phyloP scores from a whole-genome alignment of 1,140 invertebrate species.

The Daktulosphaira vitifoliae region DNA sequence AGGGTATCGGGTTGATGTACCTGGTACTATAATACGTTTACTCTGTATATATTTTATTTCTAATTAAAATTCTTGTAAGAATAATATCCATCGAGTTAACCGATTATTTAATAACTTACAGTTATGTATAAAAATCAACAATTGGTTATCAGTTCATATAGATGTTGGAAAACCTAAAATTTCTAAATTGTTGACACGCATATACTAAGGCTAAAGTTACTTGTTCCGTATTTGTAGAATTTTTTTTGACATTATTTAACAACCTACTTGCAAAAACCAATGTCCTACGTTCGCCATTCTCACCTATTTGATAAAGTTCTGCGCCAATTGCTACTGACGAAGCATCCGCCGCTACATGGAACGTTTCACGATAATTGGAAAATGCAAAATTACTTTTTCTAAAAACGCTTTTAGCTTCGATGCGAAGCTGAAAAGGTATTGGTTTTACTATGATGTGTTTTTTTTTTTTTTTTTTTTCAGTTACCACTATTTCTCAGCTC shows the following conservation, averaged over 20 bases:
- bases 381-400: constrained; percentile 28
- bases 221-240: not conserved
- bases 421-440: too few relatives aligned
- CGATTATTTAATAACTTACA: not conserved
- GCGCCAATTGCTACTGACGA: not conserved
- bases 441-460: too few relatives aligned
- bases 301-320: not conserved
- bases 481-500: too few relatives aligned
- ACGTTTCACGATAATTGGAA: constrained; percentile 19
- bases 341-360: not conserved
- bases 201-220: not conserved
- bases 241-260: not conserved
- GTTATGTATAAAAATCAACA: not conserved
- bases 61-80: too few relatives aligned
- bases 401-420: not conserved
- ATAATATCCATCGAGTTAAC: too few relatives aligned
- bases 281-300: not conserved
- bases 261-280: not conserved
- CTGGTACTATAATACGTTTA: not conserved
- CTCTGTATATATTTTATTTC: too few relatives aligned
- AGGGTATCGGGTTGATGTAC: too few relatives aligned
- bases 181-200: not conserved
- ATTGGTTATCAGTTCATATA: not conserved
- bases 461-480: too few relatives aligned
- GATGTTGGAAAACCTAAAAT: not conserved